Conservation (phyloP, 2,888 invertebrate genomes). For the Pyrrhosoma nymphula region DNA sequence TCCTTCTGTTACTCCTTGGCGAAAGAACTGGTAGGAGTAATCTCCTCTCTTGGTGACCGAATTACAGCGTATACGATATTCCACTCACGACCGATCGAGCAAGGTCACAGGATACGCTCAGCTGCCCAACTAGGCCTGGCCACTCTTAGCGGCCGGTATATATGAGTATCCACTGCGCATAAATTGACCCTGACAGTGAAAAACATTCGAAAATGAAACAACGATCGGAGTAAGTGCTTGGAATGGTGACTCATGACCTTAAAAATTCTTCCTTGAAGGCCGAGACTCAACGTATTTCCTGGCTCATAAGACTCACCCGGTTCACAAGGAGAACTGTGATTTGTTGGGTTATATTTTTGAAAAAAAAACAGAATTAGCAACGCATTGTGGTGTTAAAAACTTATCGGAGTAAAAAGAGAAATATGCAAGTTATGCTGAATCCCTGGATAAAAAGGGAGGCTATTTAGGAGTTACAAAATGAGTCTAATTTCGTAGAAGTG, state of each 20-base stretch:
- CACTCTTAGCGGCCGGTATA: background rate
- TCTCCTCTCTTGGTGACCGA: constrained; percentile 24
- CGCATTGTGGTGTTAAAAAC: no score
- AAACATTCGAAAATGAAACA: background rate
- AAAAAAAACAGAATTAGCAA: no score
- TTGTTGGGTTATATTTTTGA: no score
- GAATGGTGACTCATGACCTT: background rate
- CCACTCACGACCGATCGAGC: constrained; percentile 17
- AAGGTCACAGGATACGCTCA: constrained; percentile 9
- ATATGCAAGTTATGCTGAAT: no score
- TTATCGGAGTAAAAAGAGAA: no score
- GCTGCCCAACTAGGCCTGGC: background rate
- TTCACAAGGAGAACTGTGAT: no score
- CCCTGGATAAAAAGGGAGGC: no score
- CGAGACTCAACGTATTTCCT: no score
- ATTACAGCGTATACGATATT: background rate
- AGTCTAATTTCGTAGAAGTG: no score
- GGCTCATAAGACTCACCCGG: no score
- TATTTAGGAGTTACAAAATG: no score
- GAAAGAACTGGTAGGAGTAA: background rate
- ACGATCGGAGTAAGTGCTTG: background rate
- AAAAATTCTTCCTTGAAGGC: background rate
- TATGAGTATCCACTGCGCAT: background rate
- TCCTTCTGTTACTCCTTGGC: background rate
- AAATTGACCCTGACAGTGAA: background rate